Evolutionary conservation across 2,888 invertebrate species (phyloP).

Genomic region (Mimachlamys varia): DNA sequence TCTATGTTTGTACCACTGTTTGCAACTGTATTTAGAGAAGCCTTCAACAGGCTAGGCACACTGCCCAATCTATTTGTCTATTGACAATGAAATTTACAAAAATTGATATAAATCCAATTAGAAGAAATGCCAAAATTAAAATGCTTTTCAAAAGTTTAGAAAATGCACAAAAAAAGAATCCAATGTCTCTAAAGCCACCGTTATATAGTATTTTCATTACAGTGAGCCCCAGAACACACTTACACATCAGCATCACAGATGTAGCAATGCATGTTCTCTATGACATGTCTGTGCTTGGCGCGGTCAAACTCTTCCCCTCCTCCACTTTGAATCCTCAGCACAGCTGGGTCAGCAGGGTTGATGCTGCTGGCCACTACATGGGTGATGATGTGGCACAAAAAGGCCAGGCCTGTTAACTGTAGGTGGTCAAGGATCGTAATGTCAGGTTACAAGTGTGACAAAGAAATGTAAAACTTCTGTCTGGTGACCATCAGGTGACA

Average conservation of each 20-base stretch:
- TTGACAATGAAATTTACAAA: no score
- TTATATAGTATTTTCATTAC: neutral
- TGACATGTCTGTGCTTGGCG: conserved; percentile 93
- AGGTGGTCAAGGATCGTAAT: conserved; percentile 54
- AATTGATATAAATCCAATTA: no score
- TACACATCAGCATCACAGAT: conserved; percentile 87
- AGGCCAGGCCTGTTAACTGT: conserved; percentile 84
- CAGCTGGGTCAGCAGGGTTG: conserved; percentile 92
- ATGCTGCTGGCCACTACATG: conserved; percentile 91
- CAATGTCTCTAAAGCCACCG: neutral
- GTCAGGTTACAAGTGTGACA: neutral
- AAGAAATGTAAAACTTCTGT: neutral
- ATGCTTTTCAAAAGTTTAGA: no score
- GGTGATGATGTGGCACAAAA: conserved; percentile 88
- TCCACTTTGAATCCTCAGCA: conserved; percentile 84
- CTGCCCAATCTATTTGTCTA: no score
- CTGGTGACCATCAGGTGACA: neutral
- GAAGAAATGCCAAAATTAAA: no score
- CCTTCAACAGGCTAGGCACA: no score
- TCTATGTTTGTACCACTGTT: no score
- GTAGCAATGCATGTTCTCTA: conserved; percentile 96
- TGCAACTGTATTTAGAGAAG: no score
- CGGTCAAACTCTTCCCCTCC: conserved; percentile 90
- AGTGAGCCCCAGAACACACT: neutral
- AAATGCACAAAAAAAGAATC: neutral